These are phyloP conservation scores for Drosophila melanosoma DNA, from an alignment of 2,888 invertebrate genomes.

Conservation along the genomic window DNA sequence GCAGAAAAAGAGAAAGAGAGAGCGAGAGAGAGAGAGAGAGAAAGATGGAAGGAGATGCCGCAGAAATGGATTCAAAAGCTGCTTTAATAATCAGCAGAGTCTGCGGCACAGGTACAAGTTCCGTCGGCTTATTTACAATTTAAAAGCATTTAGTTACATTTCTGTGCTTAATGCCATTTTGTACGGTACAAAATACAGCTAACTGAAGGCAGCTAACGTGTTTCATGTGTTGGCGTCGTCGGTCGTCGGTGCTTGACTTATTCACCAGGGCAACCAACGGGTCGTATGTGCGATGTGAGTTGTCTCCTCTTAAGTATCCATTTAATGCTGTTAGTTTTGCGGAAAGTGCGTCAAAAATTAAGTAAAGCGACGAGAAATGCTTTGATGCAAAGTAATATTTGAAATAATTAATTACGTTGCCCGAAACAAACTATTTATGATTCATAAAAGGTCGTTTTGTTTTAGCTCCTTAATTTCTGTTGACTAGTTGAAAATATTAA, in stretches of 20 bases:
- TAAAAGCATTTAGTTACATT: conserved; percentile 47
- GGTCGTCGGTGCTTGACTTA: conserved; percentile 15
- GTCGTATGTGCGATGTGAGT: conserved; percentile 39
- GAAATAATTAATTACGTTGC: neutral
- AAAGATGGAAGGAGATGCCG: conserved; percentile 4
- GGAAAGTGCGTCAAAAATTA: neutral
- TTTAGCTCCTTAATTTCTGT: neutral
- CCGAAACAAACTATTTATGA: neutral
- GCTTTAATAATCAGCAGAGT: conserved; percentile 21
- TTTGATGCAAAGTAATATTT: neutral
- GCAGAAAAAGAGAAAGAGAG: conserved; percentile 16
- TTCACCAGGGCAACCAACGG: conserved; percentile 29
- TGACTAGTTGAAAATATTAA: neutral
- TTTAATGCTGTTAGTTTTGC: conserved; percentile 8
- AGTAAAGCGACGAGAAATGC: neutral
- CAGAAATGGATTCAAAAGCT: conserved; percentile 37
- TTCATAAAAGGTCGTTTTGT: neutral
- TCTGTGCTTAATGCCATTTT: conserved; percentile 39
- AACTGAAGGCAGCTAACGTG: conserved; percentile 41
- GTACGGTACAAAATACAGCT: conserved; percentile 45
- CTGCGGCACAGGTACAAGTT: conserved; percentile 25
- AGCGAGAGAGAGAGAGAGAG: neutral
- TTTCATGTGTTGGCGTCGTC: conserved; percentile 15
- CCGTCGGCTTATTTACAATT: conserved; percentile 57
- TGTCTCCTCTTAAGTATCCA: conserved; percentile 18